A percentile compares a stretch with the other conserved stretches of the same genome.
Conservation (phyloP, 2,113 vertebrate genomes). For the Geothlypis trichas region DNA sequence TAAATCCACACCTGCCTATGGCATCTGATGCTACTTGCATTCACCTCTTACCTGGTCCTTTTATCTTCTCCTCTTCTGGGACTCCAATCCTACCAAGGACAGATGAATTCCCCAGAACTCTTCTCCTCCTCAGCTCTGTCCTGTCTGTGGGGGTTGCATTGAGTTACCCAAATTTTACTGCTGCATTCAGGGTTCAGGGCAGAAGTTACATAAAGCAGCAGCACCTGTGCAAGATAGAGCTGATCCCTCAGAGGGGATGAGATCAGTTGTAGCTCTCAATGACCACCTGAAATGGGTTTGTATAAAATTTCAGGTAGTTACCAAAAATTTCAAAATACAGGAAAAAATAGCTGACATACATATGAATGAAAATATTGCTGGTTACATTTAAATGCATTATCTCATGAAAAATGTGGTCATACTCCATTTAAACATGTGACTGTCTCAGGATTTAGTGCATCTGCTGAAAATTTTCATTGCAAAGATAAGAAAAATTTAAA, state of each 20-base stretch:
- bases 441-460: neutral
- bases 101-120: neutral
- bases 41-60: neutral
- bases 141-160: accelerated
- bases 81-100: neutral
- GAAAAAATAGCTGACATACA: neutral
- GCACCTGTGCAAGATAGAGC: neutral
- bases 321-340: neutral
- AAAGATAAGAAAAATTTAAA: neutral
- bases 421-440: neutral
- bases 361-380: neutral
- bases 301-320: neutral
- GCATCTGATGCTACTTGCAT: neutral
- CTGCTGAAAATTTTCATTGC: neutral
- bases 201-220: neutral
- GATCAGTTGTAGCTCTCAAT: neutral
- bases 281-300: neutral
- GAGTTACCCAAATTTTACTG: neutral
- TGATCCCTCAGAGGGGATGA: neutral
- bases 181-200: neutral
- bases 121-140: neutral
- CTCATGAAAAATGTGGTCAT: neutral
- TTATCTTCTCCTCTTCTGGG: neutral
- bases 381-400: neutral
- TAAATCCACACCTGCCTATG: neutral